phyloP scores from a whole-genome alignment of 2,888 invertebrate genomes.

The Falcaria lacertinaria region DNA sequence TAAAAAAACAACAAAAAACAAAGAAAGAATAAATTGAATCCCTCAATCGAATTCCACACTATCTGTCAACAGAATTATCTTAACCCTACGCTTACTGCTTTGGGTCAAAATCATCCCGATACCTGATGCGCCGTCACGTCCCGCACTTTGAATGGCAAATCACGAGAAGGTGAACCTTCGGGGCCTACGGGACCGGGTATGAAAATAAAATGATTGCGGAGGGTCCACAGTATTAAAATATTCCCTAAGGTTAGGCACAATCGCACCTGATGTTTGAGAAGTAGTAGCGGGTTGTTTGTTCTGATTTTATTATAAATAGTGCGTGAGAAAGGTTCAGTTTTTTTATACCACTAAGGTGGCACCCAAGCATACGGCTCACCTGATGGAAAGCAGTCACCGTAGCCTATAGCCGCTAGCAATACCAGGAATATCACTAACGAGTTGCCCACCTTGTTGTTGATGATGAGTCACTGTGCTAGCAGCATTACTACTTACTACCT shows the following conservation, averaged over 20 bases:
- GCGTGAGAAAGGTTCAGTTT: constrained; percentile 16
- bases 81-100: constrained; percentile 43
- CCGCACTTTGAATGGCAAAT: constrained; percentile 74
- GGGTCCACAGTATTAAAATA: constrained; percentile 72
- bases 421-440: no score
- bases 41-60: constrained; percentile 48
- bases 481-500: no score
- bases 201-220: constrained; percentile 77
- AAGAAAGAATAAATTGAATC: constrained; percentile 49
- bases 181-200: constrained; percentile 69
- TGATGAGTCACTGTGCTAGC: no score
- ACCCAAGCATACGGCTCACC: no score
- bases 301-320: constrained; percentile 56
- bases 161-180: constrained; percentile 69
- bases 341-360: constrained; percentile 19
- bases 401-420: no score
- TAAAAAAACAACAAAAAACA: constrained; percentile 4
- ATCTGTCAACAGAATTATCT: constrained; percentile 71
- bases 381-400: no score
- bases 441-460: no score
- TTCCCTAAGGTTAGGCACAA: constrained; percentile 54
- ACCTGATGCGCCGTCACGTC: constrained; percentile 67
- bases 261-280: constrained; percentile 69
- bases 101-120: constrained; percentile 46
- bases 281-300: constrained; percentile 52